Evolutionary conservation across 1,140 invertebrate genomes (phyloP).

Genomic region (Anastatus disparis): DNA sequence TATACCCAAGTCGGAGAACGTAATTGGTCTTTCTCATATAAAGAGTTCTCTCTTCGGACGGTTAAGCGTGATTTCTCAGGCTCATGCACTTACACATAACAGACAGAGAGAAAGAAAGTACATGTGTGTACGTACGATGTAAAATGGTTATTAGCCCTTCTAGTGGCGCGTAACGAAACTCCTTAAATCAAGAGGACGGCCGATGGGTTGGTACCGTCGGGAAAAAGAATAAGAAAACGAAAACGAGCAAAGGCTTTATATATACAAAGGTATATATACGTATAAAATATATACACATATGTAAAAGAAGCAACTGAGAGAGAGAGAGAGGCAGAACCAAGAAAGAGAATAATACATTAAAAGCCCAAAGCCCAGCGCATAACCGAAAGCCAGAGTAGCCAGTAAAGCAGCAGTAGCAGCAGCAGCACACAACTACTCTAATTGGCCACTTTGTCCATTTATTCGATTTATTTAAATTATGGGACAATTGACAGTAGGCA

Average conservation of each 20-base stretch:
- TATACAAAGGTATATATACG: neutral
- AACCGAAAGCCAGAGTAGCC: too few species aligned
- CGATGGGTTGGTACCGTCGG: constrained; percentile 14
- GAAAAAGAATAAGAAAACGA: constrained; percentile 8
- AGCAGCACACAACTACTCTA: constrained; percentile 67
- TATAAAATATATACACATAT: too few species aligned
- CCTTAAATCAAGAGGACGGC: constrained; percentile 40
- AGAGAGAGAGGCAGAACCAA: constrained; percentile 44
- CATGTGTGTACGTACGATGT: neutral
- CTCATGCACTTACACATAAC: too few species aligned
- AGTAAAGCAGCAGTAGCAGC: too few species aligned
- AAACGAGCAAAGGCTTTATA: constrained; percentile 21
- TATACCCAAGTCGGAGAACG: too few species aligned
- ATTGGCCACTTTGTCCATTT: constrained; percentile 70
- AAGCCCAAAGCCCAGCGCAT: too few species aligned
- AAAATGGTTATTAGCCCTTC: constrained; percentile 38
- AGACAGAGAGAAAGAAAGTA: too few species aligned
- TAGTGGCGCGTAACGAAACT: constrained; percentile 33
- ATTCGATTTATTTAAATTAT: constrained; percentile 71
- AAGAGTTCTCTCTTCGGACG: too few species aligned
- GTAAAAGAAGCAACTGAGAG: constrained; percentile 38
- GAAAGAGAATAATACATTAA: constrained; percentile 65
- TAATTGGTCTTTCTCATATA: too few species aligned
- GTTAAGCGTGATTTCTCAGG: constrained; percentile 29
- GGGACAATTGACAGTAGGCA: constrained; percentile 70